Evolutionary conservation across 2,113 vertebrate species (phyloP).

Genomic region (Platycercus adscitus): DNA sequence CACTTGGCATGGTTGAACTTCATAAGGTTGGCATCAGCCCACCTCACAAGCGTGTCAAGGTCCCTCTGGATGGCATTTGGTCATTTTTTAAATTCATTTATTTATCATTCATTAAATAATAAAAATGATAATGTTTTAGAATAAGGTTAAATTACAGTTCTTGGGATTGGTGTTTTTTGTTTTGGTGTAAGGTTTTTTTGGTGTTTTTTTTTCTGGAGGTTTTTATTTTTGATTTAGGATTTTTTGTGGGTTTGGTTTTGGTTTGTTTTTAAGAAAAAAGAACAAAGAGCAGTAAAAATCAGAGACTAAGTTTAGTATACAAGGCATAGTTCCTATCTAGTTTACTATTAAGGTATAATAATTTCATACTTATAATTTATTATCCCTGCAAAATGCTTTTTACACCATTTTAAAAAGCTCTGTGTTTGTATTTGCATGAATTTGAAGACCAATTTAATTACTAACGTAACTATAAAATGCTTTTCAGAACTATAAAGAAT

Average conservation of each 20-base stretch:
- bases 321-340: background rate
- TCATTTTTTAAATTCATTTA: no score
- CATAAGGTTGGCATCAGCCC: no score
- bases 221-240: background rate
- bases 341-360: background rate
- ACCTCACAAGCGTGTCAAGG: no score
- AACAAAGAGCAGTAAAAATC: background rate
- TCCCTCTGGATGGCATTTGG: no score
- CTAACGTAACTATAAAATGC: background rate
- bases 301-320: background rate
- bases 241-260: background rate
- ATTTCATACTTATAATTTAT: background rate
- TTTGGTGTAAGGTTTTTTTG: no score
- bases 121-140: no score
- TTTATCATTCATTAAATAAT: no score
- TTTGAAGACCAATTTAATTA: background rate
- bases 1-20: no score
- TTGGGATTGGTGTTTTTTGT: no score
- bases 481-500: background rate
- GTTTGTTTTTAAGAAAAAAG: background rate
- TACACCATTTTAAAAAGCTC: background rate
- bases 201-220: no score
- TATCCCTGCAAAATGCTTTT: background rate
- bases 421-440: background rate
- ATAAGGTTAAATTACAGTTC: no score